phyloP scores from a whole-genome alignment of 2,888 invertebrate species.

The Ditula angustiorana region DNA sequence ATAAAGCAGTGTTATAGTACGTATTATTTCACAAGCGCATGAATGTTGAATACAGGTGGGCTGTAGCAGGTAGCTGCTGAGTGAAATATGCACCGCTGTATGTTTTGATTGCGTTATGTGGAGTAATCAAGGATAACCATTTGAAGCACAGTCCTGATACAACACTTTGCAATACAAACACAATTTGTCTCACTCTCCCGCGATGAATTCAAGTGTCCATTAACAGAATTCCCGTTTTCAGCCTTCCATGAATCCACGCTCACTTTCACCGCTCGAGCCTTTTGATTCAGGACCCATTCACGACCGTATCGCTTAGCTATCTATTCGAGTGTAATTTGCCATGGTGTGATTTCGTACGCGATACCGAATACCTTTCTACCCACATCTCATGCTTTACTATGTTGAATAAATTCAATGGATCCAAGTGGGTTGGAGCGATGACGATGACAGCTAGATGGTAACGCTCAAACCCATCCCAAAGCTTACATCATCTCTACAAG shows the following conservation, averaged over 20 bases:
- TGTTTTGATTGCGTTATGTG: background rate
- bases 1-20: background rate
- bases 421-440: background rate
- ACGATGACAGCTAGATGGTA: conserved; percentile 12
- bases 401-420: conserved; percentile 10
- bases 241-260: conserved; percentile 19
- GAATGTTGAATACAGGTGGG: background rate
- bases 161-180: conserved; percentile 1
- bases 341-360: conserved; percentile 16
- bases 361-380: background rate
- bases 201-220: conserved; percentile 18
- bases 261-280: conserved; percentile 33
- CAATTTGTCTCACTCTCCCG: conserved; percentile 8
- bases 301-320: conserved; percentile 26
- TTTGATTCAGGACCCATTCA: conserved; percentile 34
- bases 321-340: conserved; percentile 6
- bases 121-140: background rate
- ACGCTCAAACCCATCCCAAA: conserved; percentile 11
- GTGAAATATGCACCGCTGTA: background rate
- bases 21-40: background rate
- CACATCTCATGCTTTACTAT: background rate
- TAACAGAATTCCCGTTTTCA: conserved; percentile 31
- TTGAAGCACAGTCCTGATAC: background rate
- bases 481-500: conserved; percentile 34
- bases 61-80: background rate